These are phyloP conservation scores for Aphidoletes aphidimyza DNA, from an alignment of 2,888 invertebrate genomes.

Conservation along the genomic window DNA sequence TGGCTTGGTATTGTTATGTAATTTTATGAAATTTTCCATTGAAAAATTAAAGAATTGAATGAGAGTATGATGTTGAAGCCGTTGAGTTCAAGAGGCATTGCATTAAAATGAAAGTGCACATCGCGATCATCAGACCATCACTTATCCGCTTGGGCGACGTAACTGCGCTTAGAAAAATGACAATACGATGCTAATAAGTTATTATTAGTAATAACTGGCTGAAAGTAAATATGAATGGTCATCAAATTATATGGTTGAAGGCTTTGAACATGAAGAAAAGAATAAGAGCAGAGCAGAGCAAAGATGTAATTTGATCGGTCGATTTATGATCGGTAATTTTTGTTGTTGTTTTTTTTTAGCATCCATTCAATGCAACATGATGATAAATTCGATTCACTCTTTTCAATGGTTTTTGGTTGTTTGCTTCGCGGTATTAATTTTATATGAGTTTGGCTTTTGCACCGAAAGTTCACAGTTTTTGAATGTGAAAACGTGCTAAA, in stretches of 20 bases:
- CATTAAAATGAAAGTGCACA: no score
- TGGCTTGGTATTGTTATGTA: neutral
- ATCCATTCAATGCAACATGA: neutral
- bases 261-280: neutral
- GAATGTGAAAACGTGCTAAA: constrained; percentile 44
- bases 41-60: no score
- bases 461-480: neutral
- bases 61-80: no score
- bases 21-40: no score
- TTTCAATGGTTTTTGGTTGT: no score
- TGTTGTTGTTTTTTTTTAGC: neutral
- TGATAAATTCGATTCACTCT: constrained; percentile 45
- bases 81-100: no score
- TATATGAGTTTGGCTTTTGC: neutral
- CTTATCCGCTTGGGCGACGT: no score
- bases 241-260: constrained; percentile 34
- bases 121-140: no score
- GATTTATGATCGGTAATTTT: neutral
- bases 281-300: neutral
- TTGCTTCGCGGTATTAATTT: neutral
- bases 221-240: neutral
- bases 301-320: neutral
- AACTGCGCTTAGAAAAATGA: no score
- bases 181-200: no score
- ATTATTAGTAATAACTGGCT: no score